Evolutionary conservation across 2,888 invertebrate genomes (phyloP).

Genomic region (Drosophila anomelani): DNA sequence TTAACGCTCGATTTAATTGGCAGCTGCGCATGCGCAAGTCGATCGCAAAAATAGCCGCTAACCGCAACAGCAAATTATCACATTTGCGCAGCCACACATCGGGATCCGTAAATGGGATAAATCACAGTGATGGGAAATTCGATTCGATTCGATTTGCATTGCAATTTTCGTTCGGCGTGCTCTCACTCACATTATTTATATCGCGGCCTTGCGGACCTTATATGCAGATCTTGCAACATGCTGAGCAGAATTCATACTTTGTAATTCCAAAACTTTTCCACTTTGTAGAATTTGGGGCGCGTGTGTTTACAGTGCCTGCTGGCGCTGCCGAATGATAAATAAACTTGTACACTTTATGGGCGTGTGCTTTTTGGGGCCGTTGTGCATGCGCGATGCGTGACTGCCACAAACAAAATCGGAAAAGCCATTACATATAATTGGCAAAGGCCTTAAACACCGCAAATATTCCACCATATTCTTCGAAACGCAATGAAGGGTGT

Average conservation of each 20-base stretch:
- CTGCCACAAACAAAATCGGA: constrained; percentile 47
- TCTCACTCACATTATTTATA: constrained; percentile 55
- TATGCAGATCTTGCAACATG: constrained; percentile 40
- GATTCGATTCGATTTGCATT: constrained; percentile 25
- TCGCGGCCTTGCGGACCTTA: constrained; percentile 38
- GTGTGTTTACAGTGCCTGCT: constrained; percentile 53
- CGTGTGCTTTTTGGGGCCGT: constrained; percentile 54
- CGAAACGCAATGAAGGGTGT: constrained; percentile 9
- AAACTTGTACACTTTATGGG: constrained; percentile 66
- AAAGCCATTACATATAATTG: constrained; percentile 38
- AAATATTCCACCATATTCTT: not conserved
- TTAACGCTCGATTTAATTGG: constrained; percentile 42
- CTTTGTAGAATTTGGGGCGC: constrained; percentile 46
- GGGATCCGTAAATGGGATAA: constrained; percentile 39
- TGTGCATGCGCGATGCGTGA: constrained; percentile 63
- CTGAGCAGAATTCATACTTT: constrained; percentile 20
- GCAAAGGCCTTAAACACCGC: constrained; percentile 49
- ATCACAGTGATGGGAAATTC: constrained; percentile 33
- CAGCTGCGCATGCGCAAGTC: constrained; percentile 43
- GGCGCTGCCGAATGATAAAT: constrained; percentile 63
- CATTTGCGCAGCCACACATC: constrained; percentile 47
- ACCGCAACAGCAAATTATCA: constrained; percentile 44
- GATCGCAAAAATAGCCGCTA: constrained; percentile 20
- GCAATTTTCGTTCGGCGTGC: constrained; percentile 16
- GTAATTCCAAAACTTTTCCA: constrained; percentile 34